Evolutionary conservation across 2,888 invertebrate genomes (phyloP), one percentile per base, ranked within the genome.

Genomic region (Scaptomyza polygonia): DNA sequence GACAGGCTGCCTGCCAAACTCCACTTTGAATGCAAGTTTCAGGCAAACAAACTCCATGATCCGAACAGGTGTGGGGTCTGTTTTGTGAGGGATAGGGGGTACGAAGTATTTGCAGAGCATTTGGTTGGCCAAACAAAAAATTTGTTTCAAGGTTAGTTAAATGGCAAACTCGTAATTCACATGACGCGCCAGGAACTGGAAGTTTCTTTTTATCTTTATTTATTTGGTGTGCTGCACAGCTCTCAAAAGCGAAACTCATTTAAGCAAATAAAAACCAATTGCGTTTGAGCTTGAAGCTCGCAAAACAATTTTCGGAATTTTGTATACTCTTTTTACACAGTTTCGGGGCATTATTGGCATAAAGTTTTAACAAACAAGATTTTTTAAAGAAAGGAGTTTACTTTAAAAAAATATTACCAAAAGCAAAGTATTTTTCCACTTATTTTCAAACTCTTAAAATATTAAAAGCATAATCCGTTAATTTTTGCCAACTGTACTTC

Each of bases 241-340:
- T 39, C 77, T 72, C 67, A 67, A 72, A 77, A 77, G 78, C 73
- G 73, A 73, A 73, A 72, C 67, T 72, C 72, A 72, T 77, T 73
- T 72, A 45, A 72, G 73, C 78, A 67, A 72, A 73, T 72, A 61
- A 77, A 72, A 72, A 55, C 52, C 40, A 32, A 61, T 72, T 66
- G 61, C 49, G 56, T 58, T 70, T 70, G n/a, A 40, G 30, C 34
- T 59, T n/a, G 14, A 55, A n/a, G 29, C 54, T 21, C 21, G 21
- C 52, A 34, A 55, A 66, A 52, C 43, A 36, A 18, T 42, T 62
- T 47, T 29, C 9, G 5, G 5, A n/a, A 16, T 51, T 51, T 32
- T 36, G n/a, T 42, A 55, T 40, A 32, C 40, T 5, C 61, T 40
- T 29, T 14, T 1, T 0, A 0, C 6, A 36, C 14, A 7, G 0